These are phyloP conservation scores for Platysteira castanea DNA, from an alignment of 2,113 vertebrate species.

Conservation along the genomic window DNA sequence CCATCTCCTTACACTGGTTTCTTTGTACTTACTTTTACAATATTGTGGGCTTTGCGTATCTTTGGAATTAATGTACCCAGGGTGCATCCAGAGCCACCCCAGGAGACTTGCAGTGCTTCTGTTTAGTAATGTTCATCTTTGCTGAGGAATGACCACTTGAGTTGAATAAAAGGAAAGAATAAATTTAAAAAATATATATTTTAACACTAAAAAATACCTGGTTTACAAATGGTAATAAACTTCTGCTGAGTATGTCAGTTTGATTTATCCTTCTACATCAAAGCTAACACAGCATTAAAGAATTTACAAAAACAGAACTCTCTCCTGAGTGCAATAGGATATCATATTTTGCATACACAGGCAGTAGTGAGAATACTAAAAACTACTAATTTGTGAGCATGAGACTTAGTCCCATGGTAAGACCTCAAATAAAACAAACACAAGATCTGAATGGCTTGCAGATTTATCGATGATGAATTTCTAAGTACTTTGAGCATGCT, in stretches of 20 bases:
- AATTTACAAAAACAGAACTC: not conserved
- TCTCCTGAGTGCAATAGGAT: not conserved
- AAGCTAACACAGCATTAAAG: not conserved
- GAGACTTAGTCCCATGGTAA: not conserved
- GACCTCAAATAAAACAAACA: not conserved
- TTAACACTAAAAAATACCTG: not conserved
- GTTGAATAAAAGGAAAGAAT: not conserved
- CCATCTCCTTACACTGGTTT: not conserved
- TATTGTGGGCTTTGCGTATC: not conserved
- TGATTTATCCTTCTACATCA: not conserved
- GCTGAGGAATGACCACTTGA: not conserved
- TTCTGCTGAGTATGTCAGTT: not conserved
- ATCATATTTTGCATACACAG: not conserved
- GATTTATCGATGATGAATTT: not conserved
- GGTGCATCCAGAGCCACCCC: not conserved
- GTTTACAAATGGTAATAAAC: not conserved
- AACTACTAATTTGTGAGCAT: not conserved
- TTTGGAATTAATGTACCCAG: not conserved
- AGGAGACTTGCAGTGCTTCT: not conserved
- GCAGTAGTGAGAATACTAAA: not conserved
- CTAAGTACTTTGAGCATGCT: not conserved
- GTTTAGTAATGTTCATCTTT: not conserved
- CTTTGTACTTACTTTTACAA: not conserved
- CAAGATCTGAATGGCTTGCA: not conserved
- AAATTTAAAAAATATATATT: rapidly evolving